Percentiles rank a stretch among this genome's conserved stretches.
These are phyloP conservation scores for Haliaeetus leucogaster DNA, from an alignment of 2,113 vertebrate genomes.

Conservation along the genomic window DNA sequence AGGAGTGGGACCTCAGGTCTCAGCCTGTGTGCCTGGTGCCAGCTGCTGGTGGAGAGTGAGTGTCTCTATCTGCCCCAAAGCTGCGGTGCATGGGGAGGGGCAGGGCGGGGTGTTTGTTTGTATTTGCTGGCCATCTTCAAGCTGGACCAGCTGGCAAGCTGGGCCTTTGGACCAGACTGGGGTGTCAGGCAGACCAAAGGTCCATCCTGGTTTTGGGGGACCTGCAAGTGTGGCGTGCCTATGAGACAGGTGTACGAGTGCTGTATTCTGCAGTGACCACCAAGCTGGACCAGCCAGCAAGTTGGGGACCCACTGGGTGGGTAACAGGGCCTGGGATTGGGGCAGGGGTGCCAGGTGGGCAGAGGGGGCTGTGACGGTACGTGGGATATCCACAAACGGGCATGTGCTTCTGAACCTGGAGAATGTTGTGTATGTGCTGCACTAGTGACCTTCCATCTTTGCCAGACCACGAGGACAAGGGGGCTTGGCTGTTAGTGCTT, in stretches of 20 bases:
- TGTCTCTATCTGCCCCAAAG: not conserved
- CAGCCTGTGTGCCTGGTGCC: not conserved
- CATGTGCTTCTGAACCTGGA: not conserved
- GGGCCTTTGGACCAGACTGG: not conserved
- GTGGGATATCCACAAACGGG: fast-evolving
- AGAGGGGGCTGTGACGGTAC: not conserved
- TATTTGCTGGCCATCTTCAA: not conserved
- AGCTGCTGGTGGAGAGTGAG: not conserved
- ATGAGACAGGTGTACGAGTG: not conserved
- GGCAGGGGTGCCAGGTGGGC: no score
- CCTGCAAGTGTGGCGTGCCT: fast-evolving
- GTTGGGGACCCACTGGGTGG: fast-evolving
- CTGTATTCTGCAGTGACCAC: not conserved
- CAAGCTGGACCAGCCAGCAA: not conserved
- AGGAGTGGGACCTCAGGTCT: not conserved
- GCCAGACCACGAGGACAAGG: not conserved
- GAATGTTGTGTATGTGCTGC: not conserved
- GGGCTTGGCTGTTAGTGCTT: not conserved
- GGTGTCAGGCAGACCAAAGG: not conserved
- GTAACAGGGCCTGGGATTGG: not conserved
- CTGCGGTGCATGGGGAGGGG: not conserved
- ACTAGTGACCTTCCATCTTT: not conserved
- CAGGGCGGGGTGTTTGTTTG: not conserved
- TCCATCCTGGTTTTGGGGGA: not conserved
- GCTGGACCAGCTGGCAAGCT: not conserved